These are phyloP conservation scores for Upupa epops DNA, from an alignment of 2,113 vertebrate genomes.

Conservation along the genomic window DNA sequence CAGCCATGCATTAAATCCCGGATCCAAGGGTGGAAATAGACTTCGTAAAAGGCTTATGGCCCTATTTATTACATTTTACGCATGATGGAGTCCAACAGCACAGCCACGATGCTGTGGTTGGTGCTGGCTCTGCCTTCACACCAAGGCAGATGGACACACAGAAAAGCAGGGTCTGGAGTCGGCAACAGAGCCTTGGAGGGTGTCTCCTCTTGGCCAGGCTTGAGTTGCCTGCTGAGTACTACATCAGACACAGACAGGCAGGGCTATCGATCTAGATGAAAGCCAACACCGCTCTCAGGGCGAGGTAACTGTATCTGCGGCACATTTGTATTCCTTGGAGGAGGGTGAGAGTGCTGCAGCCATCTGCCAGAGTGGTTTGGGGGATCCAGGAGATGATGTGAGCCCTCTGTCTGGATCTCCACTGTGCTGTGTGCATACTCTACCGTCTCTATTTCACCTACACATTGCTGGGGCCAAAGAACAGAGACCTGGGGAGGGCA, in stretches of 20 bases:
- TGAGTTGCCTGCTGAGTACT: conserved; percentile 22
- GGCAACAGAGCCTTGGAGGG: neutral
- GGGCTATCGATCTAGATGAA: conserved; percentile 54
- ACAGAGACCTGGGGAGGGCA: neutral
- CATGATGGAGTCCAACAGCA: conserved; percentile 36
- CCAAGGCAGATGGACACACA: neutral
- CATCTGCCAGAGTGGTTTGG: neutral
- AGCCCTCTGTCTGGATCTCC: rapidly evolving
- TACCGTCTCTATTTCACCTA: neutral
- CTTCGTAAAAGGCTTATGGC: conserved; percentile 75
- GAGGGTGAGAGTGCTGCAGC: conserved; percentile 25
- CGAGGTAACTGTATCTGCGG: conserved; percentile 14
- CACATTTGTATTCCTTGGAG: conserved; percentile 47
- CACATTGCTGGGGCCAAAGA: neutral
- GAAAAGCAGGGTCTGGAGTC: neutral
- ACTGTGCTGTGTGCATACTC: rapidly evolving
- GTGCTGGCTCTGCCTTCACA: neutral
- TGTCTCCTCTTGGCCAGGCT: neutral
- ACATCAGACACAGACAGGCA: neutral
- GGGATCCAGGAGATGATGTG: neutral
- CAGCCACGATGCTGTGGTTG: neutral
- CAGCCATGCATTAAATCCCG: conserved; percentile 78
- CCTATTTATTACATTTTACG: conserved; percentile 74
- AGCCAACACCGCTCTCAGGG: conserved; percentile 17
- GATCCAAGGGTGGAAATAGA: conserved; percentile 78